Conservation (phyloP, 2,888 invertebrate species). For the Autographa gamma region DNA sequence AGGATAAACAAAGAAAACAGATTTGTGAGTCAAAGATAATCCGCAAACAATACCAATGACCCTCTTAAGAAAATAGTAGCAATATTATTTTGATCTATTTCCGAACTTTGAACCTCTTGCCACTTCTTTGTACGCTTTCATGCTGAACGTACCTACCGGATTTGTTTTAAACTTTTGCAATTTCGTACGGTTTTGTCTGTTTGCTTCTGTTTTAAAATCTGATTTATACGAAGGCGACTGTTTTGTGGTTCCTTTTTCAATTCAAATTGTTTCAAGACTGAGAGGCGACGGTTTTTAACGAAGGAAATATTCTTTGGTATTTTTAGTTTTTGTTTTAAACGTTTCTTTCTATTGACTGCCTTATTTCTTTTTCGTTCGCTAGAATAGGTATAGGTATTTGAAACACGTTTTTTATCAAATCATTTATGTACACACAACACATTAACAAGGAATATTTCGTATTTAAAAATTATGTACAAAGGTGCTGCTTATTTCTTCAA, state of each 20-base stretch:
- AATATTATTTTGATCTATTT: slow-evolving; percentile 61
- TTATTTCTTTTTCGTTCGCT: no score
- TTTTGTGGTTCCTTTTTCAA: slow-evolving; percentile 29
- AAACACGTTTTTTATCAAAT: no score
- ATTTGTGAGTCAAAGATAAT: slow-evolving; percentile 28
- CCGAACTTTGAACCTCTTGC: slow-evolving; percentile 47
- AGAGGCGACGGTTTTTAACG: slow-evolving; percentile 17
- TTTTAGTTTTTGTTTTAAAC: slow-evolving; percentile 7
- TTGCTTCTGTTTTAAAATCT: slow-evolving; percentile 52
- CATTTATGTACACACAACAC: no score
- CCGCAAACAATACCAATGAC: slow-evolving; percentile 29
- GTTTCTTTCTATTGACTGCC: slow-evolving; percentile 2
- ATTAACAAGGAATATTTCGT: no score
- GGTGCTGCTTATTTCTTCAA: no score
- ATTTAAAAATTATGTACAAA: no score
- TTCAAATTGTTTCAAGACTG: slow-evolving; percentile 29
- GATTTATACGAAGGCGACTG: slow-evolving; percentile 44
- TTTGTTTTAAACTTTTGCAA: slow-evolving; percentile 70
- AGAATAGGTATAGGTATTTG: no score
- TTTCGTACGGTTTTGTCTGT: slow-evolving; percentile 63
- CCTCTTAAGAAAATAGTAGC: slow-evolving; percentile 23
- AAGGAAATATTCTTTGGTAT: slow-evolving; percentile 16
- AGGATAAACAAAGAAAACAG: neutral
- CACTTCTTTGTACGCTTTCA: slow-evolving; percentile 49
- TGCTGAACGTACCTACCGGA: slow-evolving; percentile 52